phyloP scores from a whole-genome alignment of 2,113 vertebrate genomes.

The Zosterops hypoxanthus region DNA sequence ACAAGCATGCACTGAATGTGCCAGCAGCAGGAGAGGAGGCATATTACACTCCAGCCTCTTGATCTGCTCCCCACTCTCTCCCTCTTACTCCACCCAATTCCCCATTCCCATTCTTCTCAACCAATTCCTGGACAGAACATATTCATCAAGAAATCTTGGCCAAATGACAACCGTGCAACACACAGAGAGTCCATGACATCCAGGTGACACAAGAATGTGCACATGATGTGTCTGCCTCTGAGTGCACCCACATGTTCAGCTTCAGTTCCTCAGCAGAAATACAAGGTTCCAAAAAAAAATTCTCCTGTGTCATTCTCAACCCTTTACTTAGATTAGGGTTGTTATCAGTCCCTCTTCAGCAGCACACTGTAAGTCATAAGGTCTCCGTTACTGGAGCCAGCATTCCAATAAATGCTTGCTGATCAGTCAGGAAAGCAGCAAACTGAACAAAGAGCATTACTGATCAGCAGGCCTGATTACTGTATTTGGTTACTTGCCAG shows the following conservation, averaged over 20 bases:
- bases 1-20: neutral
- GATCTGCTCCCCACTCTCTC: neutral
- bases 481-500: neutral
- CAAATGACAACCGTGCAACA: neutral
- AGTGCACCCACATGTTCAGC: neutral
- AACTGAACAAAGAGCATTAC: neutral
- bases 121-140: neutral
- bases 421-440: neutral
- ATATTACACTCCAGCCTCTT: neutral
- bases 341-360: neutral
- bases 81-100: neutral
- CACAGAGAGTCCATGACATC: neutral
- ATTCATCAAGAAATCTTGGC: neutral
- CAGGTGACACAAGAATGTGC: neutral
- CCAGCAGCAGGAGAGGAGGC: neutral
- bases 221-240: neutral
- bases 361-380: neutral
- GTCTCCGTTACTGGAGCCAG: neutral
- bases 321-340: neutral
- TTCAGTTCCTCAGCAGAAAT: neutral
- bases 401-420: neutral
- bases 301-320: neutral
- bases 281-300: neutral
- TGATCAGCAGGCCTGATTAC: neutral
- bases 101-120: neutral